Evolutionary conservation across 2,888 invertebrate genomes (phyloP).

Genomic region (Xylophagus ater): DNA sequence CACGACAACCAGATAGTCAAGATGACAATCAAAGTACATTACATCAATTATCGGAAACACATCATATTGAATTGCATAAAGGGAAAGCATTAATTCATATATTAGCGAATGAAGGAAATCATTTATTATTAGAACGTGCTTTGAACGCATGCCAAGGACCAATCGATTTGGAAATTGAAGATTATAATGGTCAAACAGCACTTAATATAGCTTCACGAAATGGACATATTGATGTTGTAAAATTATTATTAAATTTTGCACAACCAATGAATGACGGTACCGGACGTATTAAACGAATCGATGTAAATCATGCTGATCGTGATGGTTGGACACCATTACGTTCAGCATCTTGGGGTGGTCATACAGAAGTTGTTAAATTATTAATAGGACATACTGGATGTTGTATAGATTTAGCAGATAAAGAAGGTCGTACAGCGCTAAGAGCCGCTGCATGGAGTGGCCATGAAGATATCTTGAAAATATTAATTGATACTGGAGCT

Average conservation of each 20-base stretch:
- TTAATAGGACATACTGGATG: conserved; percentile 64
- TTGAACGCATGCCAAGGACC: conserved; percentile 48
- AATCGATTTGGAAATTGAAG: conserved; percentile 48
- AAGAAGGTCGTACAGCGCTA: conserved; percentile 79
- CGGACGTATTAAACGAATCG: conserved; percentile 44
- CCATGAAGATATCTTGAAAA: conserved; percentile 71
- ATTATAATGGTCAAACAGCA: conserved; percentile 74
- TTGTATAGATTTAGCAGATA: conserved; percentile 76
- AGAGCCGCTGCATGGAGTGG: conserved; percentile 92
- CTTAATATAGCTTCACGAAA: conserved; percentile 76
- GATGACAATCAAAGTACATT: conserved; percentile 36
- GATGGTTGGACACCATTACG: conserved; percentile 87
- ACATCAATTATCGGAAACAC: conserved; percentile 36
- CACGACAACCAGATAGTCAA: conserved; percentile 31
- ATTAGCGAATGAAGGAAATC: conserved; percentile 63
- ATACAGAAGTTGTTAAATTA: conserved; percentile 73
- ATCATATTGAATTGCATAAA: conserved; percentile 39
- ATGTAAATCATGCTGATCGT: conserved; percentile 64
- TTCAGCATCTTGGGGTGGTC: conserved; percentile 94
- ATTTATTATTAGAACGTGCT: conserved; percentile 51
- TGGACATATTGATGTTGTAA: conserved; percentile 60
- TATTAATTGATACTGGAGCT: conserved; percentile 64
- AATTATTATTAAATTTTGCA: conserved; percentile 42
- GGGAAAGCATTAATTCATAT: conserved; percentile 65
- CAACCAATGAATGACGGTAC: conserved; percentile 34